Evolutionary conservation across 1,140 invertebrate genomes (phyloP).

Genomic region (Ostrea denselamellosa): DNA sequence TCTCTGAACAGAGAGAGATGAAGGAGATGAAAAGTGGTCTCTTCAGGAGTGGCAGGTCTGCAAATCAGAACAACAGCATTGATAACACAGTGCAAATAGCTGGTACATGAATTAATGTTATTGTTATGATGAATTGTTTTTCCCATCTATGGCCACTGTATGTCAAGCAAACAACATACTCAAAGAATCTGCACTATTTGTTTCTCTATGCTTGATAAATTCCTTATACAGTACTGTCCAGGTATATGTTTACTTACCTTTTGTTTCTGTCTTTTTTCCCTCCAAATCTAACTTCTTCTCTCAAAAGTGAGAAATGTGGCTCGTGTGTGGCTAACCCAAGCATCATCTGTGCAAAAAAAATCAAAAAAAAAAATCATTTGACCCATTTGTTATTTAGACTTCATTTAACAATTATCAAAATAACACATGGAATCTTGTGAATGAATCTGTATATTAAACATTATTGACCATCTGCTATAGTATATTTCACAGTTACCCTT

Average conservation of each 20-base stretch:
- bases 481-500: background rate
- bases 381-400: background rate
- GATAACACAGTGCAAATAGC: background rate
- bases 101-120: too few species aligned
- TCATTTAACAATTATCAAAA: background rate
- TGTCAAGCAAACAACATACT: too few species aligned
- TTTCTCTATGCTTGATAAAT: too few species aligned
- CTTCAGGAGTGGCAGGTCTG: conserved; percentile 85
- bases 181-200: too few species aligned
- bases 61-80: conserved; percentile 40
- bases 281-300: conserved; percentile 89
- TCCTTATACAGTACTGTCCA: too few species aligned
- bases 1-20: conserved; percentile 95
- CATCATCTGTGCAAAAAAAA: conserved; percentile 84
- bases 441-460: background rate
- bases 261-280: conserved; percentile 71
- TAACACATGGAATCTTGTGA: background rate
- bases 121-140: too few species aligned
- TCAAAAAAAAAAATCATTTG: too few species aligned
- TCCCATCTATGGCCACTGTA: too few species aligned
- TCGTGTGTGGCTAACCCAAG: conserved; percentile 95
- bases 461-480: background rate
- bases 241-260: too few species aligned
- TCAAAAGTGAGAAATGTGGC: conserved; percentile 93
- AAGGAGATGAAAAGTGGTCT: conserved; percentile 94